Evolutionary conservation across 2,888 invertebrate species (phyloP).

Genomic region (Drosophila mimetica): DNA sequence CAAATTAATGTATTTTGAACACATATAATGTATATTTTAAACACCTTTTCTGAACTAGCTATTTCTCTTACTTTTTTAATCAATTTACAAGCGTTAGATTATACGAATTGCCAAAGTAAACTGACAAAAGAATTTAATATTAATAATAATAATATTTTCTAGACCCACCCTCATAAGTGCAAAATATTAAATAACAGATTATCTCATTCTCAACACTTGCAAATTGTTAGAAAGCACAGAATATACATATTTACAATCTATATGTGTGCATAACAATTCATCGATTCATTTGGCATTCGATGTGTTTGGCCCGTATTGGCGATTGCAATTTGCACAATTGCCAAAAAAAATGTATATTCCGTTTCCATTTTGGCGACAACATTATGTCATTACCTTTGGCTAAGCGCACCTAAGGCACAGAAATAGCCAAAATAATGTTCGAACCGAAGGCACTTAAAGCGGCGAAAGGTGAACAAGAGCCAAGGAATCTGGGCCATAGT

Average conservation of each 20-base stretch:
- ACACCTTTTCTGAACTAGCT: too few relatives aligned
- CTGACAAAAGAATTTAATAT: not conserved
- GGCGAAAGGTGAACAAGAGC: slow-evolving; percentile 34
- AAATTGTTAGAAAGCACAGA: slow-evolving; percentile 26
- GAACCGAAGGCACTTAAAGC: slow-evolving; percentile 10
- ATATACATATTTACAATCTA: not conserved
- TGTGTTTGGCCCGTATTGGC: slow-evolving; percentile 47
- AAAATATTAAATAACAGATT: slow-evolving; percentile 42
- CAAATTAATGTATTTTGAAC: too few relatives aligned
- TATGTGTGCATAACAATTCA: slow-evolving; percentile 41
- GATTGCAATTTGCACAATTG: slow-evolving; percentile 54
- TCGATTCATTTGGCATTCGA: slow-evolving; percentile 52
- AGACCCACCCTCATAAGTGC: not conserved
- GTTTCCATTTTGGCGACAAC: slow-evolving; percentile 47
- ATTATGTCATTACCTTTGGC: slow-evolving; percentile 53
- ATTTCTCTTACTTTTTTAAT: not conserved
- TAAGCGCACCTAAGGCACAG: slow-evolving; percentile 10
- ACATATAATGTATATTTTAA: too few relatives aligned
- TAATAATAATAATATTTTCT: too few relatives aligned
- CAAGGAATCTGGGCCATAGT: slow-evolving; percentile 41
- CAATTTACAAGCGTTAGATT: not conserved
- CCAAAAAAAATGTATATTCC: slow-evolving; percentile 48
- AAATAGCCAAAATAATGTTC: slow-evolving; percentile 34
- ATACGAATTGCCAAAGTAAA: not conserved
- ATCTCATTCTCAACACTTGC: slow-evolving; percentile 36